A percentile compares a stretch with the other conserved stretches of the same genome.
These are phyloP conservation scores for Triplophysa dalaica DNA, from an alignment of 2,113 vertebrate species.

Conservation along the genomic window DNA sequence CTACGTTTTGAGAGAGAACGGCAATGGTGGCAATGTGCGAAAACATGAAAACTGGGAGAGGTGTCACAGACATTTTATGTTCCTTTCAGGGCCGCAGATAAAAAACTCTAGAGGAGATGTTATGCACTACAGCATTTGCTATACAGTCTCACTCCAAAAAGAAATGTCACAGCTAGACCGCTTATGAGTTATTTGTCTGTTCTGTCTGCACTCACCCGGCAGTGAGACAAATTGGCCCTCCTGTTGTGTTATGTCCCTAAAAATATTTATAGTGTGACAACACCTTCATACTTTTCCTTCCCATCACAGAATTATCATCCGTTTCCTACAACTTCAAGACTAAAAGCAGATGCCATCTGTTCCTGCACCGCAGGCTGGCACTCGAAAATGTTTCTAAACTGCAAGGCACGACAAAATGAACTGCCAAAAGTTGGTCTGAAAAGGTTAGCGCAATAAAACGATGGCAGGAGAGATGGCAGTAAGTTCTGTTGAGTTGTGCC, in stretches of 20 bases:
- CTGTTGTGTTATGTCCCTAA: conserved; percentile 39
- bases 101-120: conserved; percentile 12
- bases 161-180: not conserved
- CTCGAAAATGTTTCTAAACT: not conserved
- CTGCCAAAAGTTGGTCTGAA: conserved; percentile 11
- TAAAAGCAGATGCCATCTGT: conserved; percentile 41
- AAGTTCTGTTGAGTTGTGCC: not conserved
- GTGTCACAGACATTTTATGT: conserved; percentile 29
- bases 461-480: not conserved
- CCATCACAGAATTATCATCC: conserved; percentile 36
- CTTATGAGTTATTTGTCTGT: conserved; percentile 28
- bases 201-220: not conserved
- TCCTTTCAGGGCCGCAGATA: conserved; percentile 44
- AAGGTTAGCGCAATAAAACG: conserved; percentile 1
- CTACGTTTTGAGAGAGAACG: conserved; percentile 21
- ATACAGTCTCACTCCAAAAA: conserved; percentile 28
- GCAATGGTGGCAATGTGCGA: conserved; percentile 15
- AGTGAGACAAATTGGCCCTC: conserved; percentile 33
- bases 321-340: conserved; percentile 31
- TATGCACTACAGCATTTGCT: conserved; percentile 36
- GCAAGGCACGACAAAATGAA: conserved; percentile 1
- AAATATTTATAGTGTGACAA: conserved; percentile 66
- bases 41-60: conserved; percentile 34
- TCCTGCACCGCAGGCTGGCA: conserved; percentile 19
- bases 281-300: conserved; percentile 58